Evolutionary conservation across 1,140 invertebrate genomes (phyloP).

Genomic region (Triops cancriformis): DNA sequence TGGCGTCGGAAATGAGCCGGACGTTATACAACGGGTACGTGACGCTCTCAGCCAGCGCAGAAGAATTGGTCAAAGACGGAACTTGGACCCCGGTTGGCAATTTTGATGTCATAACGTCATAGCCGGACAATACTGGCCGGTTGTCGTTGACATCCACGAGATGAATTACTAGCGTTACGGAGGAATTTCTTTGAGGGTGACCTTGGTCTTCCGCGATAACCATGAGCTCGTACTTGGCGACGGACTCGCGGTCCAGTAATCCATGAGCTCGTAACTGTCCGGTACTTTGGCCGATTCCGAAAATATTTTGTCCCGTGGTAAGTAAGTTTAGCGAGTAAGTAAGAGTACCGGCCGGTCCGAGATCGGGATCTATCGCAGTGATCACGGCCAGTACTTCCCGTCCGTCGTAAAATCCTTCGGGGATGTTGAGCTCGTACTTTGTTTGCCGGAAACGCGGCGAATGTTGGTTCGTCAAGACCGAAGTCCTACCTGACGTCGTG

Average conservation of each 20-base stretch:
- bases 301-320: constrained; percentile 63
- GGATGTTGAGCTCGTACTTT: constrained; percentile 17
- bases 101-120: constrained; percentile 57
- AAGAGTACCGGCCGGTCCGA: constrained; percentile 73
- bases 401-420: constrained; percentile 22
- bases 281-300: constrained; percentile 54
- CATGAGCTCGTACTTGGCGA: constrained; percentile 53
- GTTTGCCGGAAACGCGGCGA: background rate
- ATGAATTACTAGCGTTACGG: constrained; percentile 51
- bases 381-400: constrained; percentile 41
- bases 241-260: constrained; percentile 48
- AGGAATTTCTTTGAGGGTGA: constrained; percentile 47
- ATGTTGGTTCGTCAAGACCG: background rate
- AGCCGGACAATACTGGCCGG: constrained; percentile 67
- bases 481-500: background rate
- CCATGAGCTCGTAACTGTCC: constrained; percentile 64
- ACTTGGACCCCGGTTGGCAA: background rate
- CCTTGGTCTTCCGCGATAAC: constrained; percentile 77
- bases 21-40: constrained; percentile 15
- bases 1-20: constrained; percentile 10
- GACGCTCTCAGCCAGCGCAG: background rate
- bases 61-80: background rate
- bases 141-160: constrained; percentile 63
- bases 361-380: constrained; percentile 75
- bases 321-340: constrained; percentile 49